These are phyloP conservation scores for Oscheius sp. DNA, from an alignment of 2,888 invertebrate genomes.

Conservation along the genomic window DNA sequence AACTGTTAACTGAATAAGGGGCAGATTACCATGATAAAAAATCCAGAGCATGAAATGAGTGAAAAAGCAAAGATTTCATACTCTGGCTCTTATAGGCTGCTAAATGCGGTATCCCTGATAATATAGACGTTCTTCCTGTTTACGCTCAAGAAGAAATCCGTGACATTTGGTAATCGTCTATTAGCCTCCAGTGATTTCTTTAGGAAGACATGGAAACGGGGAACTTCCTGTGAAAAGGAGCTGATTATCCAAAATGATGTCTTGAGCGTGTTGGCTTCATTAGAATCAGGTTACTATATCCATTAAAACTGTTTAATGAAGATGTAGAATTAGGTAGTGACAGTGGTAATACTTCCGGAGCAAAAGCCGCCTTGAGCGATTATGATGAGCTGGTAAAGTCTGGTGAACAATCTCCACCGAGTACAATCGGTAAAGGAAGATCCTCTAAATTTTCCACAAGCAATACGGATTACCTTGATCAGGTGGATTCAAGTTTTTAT, in stretches of 20 bases:
- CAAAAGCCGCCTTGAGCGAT: slow-evolving; percentile 9
- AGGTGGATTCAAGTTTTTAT: slow-evolving; percentile 5
- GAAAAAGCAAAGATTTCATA: background rate
- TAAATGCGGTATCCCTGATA: slow-evolving; percentile 58
- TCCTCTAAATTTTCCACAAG: slow-evolving; percentile 10
- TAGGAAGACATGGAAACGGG: slow-evolving; percentile 62
- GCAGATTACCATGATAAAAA: too few species aligned
- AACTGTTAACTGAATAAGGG: too few species aligned
- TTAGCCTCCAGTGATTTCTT: slow-evolving; percentile 13
- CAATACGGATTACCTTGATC: slow-evolving; percentile 17
- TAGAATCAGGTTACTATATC: slow-evolving; percentile 8
- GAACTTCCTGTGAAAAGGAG: slow-evolving; percentile 58
- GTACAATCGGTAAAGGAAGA: slow-evolving; percentile 3
- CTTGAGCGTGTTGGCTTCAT: slow-evolving; percentile 30
- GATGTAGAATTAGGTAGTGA: slow-evolving; percentile 6
- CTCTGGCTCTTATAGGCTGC: background rate
- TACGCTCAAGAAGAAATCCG: slow-evolving; percentile 65
- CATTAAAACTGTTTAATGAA: background rate
- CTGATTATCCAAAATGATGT: slow-evolving; percentile 62
- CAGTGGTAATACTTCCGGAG: slow-evolving; percentile 4
- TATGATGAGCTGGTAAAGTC: slow-evolving; percentile 12
- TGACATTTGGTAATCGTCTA: slow-evolving; percentile 58
- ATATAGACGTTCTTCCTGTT: slow-evolving; percentile 55
- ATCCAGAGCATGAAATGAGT: background rate
- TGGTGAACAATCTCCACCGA: background rate